phyloP scores from a whole-genome alignment of 1,140 invertebrate species.

The Ephestia elutella region DNA sequence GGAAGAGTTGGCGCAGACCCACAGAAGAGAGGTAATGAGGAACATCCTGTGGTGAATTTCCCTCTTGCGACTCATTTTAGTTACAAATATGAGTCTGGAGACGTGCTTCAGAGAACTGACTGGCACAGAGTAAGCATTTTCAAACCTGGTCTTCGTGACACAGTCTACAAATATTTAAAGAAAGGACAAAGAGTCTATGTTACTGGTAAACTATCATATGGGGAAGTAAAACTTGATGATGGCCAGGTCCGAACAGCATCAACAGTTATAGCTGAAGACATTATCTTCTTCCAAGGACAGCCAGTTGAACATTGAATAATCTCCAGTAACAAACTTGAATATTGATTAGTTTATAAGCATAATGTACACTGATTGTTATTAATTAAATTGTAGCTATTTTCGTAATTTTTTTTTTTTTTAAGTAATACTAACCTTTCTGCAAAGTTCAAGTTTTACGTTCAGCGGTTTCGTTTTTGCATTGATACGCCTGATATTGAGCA shows the following conservation, averaged over 20 bases:
- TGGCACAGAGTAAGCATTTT: conserved; percentile 95
- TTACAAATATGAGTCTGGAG: conserved; percentile 85
- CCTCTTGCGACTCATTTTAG: conserved; percentile 92
- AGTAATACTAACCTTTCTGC: neutral
- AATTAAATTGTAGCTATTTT: neutral
- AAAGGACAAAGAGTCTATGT: conserved; percentile 92
- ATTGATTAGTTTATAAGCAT: conserved; percentile 5
- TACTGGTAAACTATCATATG: conserved; percentile 88
- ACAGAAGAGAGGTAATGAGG: conserved; percentile 85
- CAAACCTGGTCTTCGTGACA: conserved; percentile 86
- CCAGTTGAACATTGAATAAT: conserved; percentile 13
- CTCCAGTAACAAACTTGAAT: neutral
- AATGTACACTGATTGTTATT: neutral
- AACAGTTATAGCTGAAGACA: conserved; percentile 89
- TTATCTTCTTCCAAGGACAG: conserved; percentile 83
- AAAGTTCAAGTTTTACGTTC: too few relatives aligned
- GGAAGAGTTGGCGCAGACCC: conserved; percentile 91
- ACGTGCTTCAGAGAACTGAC: conserved; percentile 88
- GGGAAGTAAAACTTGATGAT: conserved; percentile 86
- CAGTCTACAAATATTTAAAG: conserved; percentile 84
- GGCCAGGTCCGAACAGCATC: conserved; percentile 83
- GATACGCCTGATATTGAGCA: too few relatives aligned
- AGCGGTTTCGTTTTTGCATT: too few relatives aligned
- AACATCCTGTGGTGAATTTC: conserved; percentile 92
- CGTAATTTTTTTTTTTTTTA: neutral